These are phyloP conservation scores for Coenonympha glycerion DNA, from an alignment of 2,888 invertebrate genomes.

Conservation along the genomic window DNA sequence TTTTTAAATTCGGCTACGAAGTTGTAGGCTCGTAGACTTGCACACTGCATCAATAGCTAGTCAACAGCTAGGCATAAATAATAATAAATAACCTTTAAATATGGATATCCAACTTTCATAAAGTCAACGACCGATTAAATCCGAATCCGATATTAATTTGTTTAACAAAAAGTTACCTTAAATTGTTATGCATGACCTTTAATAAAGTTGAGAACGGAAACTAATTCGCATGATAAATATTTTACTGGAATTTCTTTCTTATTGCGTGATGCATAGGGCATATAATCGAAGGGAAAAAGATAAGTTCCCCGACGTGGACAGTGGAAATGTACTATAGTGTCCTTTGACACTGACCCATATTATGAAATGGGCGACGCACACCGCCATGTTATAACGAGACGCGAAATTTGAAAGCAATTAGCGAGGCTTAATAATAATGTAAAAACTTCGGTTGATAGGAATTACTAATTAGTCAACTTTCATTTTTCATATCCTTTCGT, in stretches of 20 bases:
- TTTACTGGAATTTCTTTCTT: constrained; percentile 44
- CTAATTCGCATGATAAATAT: constrained; percentile 32
- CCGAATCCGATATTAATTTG: constrained; percentile 26
- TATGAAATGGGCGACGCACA: constrained; percentile 30
- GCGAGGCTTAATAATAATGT: not conserved
- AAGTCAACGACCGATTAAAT: constrained; percentile 34
- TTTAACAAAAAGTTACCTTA: constrained; percentile 30
- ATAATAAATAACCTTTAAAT: too few relatives aligned
- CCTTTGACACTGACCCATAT: constrained; percentile 70
- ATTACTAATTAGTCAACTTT: too few relatives aligned
- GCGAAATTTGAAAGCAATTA: constrained; percentile 6
- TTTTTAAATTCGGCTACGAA: too few relatives aligned
- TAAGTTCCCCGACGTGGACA: constrained; percentile 38
- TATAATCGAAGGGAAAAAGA: constrained; percentile 38
- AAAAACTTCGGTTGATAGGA: not conserved
- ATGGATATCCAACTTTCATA: not conserved
- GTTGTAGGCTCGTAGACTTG: too few relatives aligned
- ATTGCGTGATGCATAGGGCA: constrained; percentile 44
- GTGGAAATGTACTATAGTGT: constrained; percentile 48
- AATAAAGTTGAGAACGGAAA: constrained; percentile 31
- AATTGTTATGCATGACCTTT: constrained; percentile 30
- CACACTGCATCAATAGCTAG: too few relatives aligned
- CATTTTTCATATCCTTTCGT: too few relatives aligned
- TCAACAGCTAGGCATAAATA: too few relatives aligned
- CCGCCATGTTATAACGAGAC: constrained; percentile 13